Conservation (phyloP, 2,888 invertebrate genomes). For the Sussaba pulchella region DNA sequence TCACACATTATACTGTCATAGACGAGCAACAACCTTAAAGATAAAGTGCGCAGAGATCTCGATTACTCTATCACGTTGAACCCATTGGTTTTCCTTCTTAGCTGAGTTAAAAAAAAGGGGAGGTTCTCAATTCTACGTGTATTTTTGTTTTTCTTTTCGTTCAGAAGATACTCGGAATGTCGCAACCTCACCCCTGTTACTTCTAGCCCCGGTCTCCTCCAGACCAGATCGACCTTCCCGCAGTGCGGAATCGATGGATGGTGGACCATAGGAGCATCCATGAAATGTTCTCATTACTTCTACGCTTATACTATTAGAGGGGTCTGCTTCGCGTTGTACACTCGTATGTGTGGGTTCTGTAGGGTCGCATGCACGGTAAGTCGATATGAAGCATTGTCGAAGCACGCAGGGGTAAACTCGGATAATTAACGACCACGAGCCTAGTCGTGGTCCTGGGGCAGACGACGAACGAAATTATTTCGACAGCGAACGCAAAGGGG, state of each 20-base stretch:
- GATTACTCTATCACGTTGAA: too few relatives aligned
- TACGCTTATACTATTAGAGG: constrained; percentile 26
- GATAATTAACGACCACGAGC: constrained; percentile 65
- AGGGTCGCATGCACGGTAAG: not conserved
- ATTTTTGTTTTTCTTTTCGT: too few relatives aligned
- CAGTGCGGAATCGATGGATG: not conserved
- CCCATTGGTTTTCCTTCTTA: too few relatives aligned
- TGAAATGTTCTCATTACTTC: constrained; percentile 2
- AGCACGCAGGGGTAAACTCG: constrained; percentile 36
- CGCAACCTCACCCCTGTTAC: too few relatives aligned
- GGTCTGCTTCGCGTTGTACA: not conserved
- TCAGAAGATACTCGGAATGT: too few relatives aligned
- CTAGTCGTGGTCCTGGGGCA: not conserved
- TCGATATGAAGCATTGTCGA: constrained; percentile 9
- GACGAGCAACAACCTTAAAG: too few relatives aligned
- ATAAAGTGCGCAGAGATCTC: too few relatives aligned
- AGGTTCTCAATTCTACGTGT: too few relatives aligned
- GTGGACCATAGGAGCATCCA: constrained; percentile 4
- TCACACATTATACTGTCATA: too few relatives aligned
- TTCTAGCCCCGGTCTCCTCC: too few relatives aligned
- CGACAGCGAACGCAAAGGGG: constrained; percentile 36
- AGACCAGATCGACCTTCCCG: not conserved
- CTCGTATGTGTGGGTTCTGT: not conserved
- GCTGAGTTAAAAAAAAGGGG: too few relatives aligned
- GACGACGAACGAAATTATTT: constrained; percentile 59